Evolutionary conservation across 2,888 invertebrate genomes (phyloP), one percentile per base, ranked within the genome.

Genomic region (Deilephila porcellus): DNA sequence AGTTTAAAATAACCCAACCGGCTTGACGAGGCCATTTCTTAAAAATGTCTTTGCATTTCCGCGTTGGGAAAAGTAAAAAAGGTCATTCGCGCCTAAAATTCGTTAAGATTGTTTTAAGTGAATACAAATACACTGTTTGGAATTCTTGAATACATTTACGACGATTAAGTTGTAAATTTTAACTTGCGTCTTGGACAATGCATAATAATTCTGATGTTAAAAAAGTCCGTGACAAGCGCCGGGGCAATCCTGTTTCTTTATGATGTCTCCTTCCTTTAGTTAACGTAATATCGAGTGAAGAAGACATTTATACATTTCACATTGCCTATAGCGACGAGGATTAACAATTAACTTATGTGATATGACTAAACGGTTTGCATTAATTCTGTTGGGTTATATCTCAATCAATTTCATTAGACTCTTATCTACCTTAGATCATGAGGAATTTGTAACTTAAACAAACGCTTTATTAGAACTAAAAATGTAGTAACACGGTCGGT

Each of bases 31-130:
- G 82, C 86, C 86, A 87, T 90, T 90, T 91, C 88, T 91, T 90
- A 88, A 91, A 91, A 90, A 85, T 87, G 84, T 88, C 91, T 90
- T 91, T 91, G 90, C 92, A 91, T 94, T 94, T 94, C 93, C 94
- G 91, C 90, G 85, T 93, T 87, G 83, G 86, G 87, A 91, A 92
- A 92, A 90, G 85, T 89, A 90, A 91, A 91, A 91, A 90, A 88
- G 88, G 85, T 89, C 89, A 88, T 91, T 91, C 88, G 88, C 88
- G 90, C 86, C 89, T 87, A 88, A 92, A 88, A 90, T 82, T 83
- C 83, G 84, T 82, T 75, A 74, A 77, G 75, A 74, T 74, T 76
- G 74, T 80, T 83, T 78, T 77, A 75, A 74, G 76, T 80, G 76
- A 80, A 83, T 82, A 83, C 82, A 81, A 83, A 81, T 82, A 79